These are phyloP conservation scores for Phenganax subtilis DNA, from an alignment of 92 coral and sea anemone species.

Conservation along the genomic window DNA sequence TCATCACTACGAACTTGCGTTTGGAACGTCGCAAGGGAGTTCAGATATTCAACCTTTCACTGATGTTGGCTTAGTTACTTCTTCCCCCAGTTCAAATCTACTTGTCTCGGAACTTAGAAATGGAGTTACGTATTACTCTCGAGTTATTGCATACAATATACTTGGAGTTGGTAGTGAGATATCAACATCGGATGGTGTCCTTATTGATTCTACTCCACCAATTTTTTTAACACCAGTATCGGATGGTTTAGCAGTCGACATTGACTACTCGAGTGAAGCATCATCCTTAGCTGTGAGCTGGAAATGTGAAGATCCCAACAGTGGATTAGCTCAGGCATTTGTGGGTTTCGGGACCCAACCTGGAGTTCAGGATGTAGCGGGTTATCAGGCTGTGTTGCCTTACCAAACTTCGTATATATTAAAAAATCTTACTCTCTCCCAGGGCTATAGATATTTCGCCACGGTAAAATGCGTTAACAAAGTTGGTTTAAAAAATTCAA, in stretches of 20 bases:
- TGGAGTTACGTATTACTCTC: conserved; percentile 72
- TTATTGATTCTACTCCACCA: conserved; percentile 82
- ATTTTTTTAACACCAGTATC: conserved; percentile 52
- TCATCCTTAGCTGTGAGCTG: conserved; percentile 55
- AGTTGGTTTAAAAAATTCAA: conserved; percentile 62
- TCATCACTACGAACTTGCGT: conserved; percentile 69
- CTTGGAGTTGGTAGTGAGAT: conserved; percentile 71
- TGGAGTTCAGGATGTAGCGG: conserved; percentile 64
- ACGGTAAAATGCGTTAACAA: conserved; percentile 75
- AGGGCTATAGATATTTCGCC: conserved; percentile 80
- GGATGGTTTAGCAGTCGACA: conserved; percentile 60
- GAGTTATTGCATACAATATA: conserved; percentile 70
- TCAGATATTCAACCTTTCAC: conserved; percentile 72
- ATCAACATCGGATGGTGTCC: conserved; percentile 73
- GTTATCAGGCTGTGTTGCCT: conserved; percentile 47
- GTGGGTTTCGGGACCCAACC: conserved; percentile 91
- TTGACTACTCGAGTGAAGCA: conserved; percentile 39
- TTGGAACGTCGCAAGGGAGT: conserved; percentile 65
- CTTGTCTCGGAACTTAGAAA: conserved; percentile 60
- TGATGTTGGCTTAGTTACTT: conserved; percentile 67
- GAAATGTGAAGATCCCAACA: conserved; percentile 72
- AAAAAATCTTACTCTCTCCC: conserved; percentile 40
- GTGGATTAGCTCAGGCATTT: conserved; percentile 52
- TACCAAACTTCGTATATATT: conserved; percentile 47
- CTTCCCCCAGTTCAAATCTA: conserved; percentile 70